Base-by-base conservation (phyloP, 1,140 invertebrate genomes). In the Penaeus vannamei region DNA sequence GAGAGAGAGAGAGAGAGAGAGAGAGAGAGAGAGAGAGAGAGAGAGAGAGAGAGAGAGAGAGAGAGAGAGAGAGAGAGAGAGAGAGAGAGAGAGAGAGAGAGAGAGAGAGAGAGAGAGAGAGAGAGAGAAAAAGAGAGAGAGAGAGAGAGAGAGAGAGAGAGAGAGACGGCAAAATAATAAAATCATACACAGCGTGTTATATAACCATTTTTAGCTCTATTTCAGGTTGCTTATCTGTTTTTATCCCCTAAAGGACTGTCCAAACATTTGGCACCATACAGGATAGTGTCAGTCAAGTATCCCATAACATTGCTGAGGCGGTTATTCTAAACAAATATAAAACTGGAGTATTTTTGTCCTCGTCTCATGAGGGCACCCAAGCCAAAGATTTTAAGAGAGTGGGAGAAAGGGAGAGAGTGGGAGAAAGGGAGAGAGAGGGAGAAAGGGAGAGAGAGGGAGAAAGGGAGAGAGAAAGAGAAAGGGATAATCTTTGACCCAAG, bases 51-150 rank as follows among this genome's bases (percentile, higher is more conserved):
- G 4, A 7, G 4, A 4, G 64, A 69, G 64, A 19, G 64, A 26
- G 23, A 26, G 64, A 26, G 4, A 26, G 64, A 19, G 4, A 26
- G 23, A 69, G 64, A n/a, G 23, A 0, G 66, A 26, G 66, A 14
- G 22, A 5, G n/a, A n/a, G 64, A 7, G 64, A 26, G 64, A 4
- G 19, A 19, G 3, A n/a, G 19, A 19, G 64, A 26, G 4, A 26
- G 5, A 7, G 64, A 26, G 23, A 4, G 64, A 69, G 64, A 69
- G 64, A 69, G 64, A 69, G 64, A 69, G 64, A 69, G 64, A 69
- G 64, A 69, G 66, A 69, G 66, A 69, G 66, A 69, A 29, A 69
- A 29, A 69, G 66, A 69, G 66, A 69, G 66, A 69, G 66, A 69
- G 66, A 69, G 66, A 69, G 66, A 69, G 66, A 69, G 62, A 64